These are phyloP conservation scores for Microtus oregoni DNA, from an alignment of 2,113 vertebrate species.

Conservation along the genomic window DNA sequence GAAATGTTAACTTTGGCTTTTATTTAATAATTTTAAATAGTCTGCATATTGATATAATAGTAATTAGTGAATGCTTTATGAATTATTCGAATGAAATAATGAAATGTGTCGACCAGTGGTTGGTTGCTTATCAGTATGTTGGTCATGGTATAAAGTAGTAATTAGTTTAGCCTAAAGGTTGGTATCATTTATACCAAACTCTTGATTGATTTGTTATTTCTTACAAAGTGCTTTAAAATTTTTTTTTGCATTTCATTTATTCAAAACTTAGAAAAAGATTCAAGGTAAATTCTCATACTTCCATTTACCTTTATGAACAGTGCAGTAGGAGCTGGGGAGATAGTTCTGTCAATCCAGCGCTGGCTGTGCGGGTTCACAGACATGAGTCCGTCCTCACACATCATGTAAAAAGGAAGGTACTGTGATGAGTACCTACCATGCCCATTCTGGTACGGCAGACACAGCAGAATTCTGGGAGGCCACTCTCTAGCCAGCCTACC, in stretches of 20 bases:
- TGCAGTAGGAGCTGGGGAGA: neutral
- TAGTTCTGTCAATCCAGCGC: too few relatives aligned
- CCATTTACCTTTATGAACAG: neutral
- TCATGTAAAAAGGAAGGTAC: neutral
- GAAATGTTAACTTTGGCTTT: neutral
- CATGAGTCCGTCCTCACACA: too few relatives aligned
- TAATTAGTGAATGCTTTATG: neutral
- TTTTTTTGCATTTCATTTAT: conserved; percentile 14
- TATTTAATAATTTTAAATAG: conserved; percentile 5
- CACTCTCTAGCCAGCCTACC: neutral
- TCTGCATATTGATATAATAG: neutral
- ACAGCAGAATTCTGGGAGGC: too few relatives aligned
- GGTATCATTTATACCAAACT: neutral
- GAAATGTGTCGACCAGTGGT: neutral
- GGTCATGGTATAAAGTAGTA: neutral
- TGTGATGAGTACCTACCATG: too few relatives aligned
- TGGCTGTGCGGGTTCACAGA: too few relatives aligned
- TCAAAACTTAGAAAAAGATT: neutral
- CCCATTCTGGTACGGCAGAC: too few relatives aligned
- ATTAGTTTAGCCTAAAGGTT: neutral
- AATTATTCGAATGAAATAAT: conserved; percentile 25
- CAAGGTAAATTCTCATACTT: neutral
- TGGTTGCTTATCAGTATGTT: neutral
- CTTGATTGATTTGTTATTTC: neutral
- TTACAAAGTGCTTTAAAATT: neutral